A percentile compares a stretch with the other conserved stretches of the same genome.
phyloP scores from a whole-genome alignment of 2,888 invertebrate species.

The Congeria kusceri region DNA sequence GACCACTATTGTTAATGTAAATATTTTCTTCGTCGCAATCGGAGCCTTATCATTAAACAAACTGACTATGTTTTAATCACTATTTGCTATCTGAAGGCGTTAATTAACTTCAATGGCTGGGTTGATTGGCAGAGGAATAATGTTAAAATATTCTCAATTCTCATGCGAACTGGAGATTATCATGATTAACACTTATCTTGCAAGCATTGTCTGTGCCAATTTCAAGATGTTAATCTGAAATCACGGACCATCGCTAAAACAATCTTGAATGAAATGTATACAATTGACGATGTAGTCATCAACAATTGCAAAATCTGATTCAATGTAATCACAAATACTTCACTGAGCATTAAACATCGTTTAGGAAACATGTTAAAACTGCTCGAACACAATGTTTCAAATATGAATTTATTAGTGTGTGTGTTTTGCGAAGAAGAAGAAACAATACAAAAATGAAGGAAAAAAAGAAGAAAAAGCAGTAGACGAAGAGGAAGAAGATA shows the following conservation, averaged over 20 bases:
- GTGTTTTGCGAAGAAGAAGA: no score
- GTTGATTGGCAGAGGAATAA: neutral
- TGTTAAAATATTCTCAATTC: neutral
- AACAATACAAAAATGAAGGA: no score
- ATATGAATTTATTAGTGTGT: no score
- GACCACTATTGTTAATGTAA: neutral
- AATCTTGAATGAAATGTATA: constrained; percentile 1
- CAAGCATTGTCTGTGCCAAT: neutral
- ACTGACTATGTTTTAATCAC: neutral
- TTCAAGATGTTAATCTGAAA: constrained; percentile 4
- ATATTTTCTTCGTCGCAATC: neutral
- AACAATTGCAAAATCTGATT: no score
- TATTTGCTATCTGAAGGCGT: neutral
- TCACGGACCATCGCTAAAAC: neutral
- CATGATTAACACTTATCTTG: constrained; percentile 8
- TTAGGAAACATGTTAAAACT: no score
- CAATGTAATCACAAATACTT: no score
- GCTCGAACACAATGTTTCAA: no score
- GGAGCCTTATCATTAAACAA: neutral
- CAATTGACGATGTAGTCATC: no score
- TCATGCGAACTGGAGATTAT: constrained; percentile 1
- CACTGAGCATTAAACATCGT: no score
- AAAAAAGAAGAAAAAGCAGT: no score
- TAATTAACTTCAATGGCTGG: neutral
- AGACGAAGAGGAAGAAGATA: no score